Conservation (phyloP, 2,797 vertebrate species). For the Remorina albescens region DNA sequence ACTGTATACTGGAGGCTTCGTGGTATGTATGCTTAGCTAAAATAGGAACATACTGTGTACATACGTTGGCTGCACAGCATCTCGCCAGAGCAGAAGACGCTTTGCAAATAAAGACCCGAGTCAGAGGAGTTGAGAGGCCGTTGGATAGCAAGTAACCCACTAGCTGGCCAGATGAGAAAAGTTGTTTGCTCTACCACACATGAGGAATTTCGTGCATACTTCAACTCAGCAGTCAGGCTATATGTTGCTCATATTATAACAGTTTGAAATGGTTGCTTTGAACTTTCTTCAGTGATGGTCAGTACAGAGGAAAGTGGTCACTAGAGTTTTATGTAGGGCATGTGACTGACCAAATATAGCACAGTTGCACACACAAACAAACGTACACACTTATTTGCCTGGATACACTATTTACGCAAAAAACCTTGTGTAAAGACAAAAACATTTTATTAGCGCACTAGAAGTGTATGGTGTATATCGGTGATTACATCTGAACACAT, state of each 20-base stretch:
- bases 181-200: conserved; percentile 34
- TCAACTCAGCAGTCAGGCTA: conserved; percentile 17
- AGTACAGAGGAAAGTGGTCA: conserved; percentile 24
- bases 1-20: conserved; percentile 37
- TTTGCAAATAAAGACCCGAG: conserved; percentile 42
- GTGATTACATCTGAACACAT: no score
- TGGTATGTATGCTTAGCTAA: conserved; percentile 70
- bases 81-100: conserved; percentile 19
- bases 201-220: conserved; percentile 25
- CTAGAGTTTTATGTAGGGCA: conserved; percentile 8
- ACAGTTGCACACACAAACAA: background rate
- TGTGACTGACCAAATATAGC: background rate
- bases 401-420: no score
- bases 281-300: conserved; percentile 20
- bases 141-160: conserved; percentile 12
- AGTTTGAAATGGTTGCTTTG: conserved; percentile 24
- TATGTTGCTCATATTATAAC: conserved; percentile 6
- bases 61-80: conserved; percentile 2
- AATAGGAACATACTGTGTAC: conserved; percentile 51
- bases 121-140: conserved; percentile 25
- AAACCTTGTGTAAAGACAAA: no score
- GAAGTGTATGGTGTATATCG: no score
- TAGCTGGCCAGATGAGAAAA: conserved; percentile 25
- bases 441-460: no score
- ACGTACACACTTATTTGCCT: no score